phyloP scores from a whole-genome alignment of 2,888 invertebrate genomes.

The Lycocerus yunnanus region DNA sequence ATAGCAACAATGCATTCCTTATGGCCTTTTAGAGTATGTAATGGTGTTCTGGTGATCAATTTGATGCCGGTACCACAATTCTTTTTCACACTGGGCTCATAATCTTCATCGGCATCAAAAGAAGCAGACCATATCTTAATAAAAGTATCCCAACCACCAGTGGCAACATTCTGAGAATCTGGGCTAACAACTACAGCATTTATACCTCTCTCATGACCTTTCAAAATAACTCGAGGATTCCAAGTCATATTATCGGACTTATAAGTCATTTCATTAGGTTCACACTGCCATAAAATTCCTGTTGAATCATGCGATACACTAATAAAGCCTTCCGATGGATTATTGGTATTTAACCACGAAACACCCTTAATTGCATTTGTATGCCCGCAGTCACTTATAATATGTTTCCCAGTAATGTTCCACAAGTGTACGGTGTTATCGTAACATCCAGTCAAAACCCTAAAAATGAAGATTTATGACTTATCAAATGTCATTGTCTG shows the following conservation, averaged over 20 bases:
- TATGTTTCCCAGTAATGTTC: constrained; percentile 83
- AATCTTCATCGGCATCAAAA: constrained; percentile 43
- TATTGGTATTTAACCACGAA: constrained; percentile 77
- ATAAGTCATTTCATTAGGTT: constrained; percentile 67
- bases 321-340: constrained; percentile 55
- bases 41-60: constrained; percentile 67
- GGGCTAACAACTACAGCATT: constrained; percentile 83
- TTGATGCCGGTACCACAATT: constrained; percentile 36
- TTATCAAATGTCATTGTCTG: constrained; percentile 34
- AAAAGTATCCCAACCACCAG: constrained; percentile 92
- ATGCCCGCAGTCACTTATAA: constrained; percentile 84
- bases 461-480: constrained; percentile 48
- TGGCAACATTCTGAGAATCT: constrained; percentile 69
- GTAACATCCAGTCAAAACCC: constrained; percentile 91
- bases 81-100: constrained; percentile 50
- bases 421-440: constrained; percentile 91
- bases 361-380: constrained; percentile 86
- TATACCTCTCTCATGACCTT: constrained; percentile 91
- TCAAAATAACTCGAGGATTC: constrained; percentile 80
- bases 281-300: constrained; percentile 89
- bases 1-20: constrained; percentile 86
- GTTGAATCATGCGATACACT: constrained; percentile 93
- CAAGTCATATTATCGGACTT: neutral
- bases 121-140: constrained; percentile 88
- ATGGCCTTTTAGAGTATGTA: constrained; percentile 89